These are phyloP conservation scores for Mya arenaria DNA, from an alignment of 1,140 invertebrate genomes.

Conservation along the genomic window DNA sequence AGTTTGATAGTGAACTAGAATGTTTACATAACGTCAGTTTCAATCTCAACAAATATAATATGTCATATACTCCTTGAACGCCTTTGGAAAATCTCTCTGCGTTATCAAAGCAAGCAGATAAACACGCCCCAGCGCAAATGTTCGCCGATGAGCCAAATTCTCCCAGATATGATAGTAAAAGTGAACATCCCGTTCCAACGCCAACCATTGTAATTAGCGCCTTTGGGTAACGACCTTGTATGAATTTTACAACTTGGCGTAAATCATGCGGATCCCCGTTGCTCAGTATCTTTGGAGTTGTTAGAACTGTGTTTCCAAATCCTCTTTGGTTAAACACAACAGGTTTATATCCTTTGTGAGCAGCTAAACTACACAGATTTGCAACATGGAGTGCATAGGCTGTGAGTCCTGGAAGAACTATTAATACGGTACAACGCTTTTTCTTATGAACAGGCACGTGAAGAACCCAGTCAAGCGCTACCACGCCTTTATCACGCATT, in stretches of 20 bases:
- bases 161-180: slow-evolving; percentile 76
- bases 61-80: slow-evolving; percentile 57
- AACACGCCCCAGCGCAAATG: slow-evolving; percentile 69
- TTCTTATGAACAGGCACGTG: slow-evolving; percentile 58
- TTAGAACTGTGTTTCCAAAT: slow-evolving; percentile 69
- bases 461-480: slow-evolving; percentile 76
- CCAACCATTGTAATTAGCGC: slow-evolving; percentile 70
- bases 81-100: slow-evolving; percentile 56
- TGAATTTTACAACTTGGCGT: slow-evolving; percentile 72
- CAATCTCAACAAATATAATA: no score
- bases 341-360: slow-evolving; percentile 68
- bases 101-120: slow-evolving; percentile 73
- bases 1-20: slow-evolving; percentile 57
- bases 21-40: no score
- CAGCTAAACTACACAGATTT: slow-evolving; percentile 60
- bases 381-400: slow-evolving; percentile 60
- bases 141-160: slow-evolving; percentile 76
- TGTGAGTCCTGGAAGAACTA: slow-evolving; percentile 74
- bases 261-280: slow-evolving; percentile 66
- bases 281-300: slow-evolving; percentile 71
- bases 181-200: slow-evolving; percentile 70
- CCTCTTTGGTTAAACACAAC: slow-evolving; percentile 76
- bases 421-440: slow-evolving; percentile 65
- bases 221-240: slow-evolving; percentile 63
- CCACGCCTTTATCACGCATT: slow-evolving; percentile 73